Evolutionary conservation across 2,113 vertebrate species (phyloP), one percentile per base, ranked within the genome.

Genomic region (Labeo catla): DNA sequence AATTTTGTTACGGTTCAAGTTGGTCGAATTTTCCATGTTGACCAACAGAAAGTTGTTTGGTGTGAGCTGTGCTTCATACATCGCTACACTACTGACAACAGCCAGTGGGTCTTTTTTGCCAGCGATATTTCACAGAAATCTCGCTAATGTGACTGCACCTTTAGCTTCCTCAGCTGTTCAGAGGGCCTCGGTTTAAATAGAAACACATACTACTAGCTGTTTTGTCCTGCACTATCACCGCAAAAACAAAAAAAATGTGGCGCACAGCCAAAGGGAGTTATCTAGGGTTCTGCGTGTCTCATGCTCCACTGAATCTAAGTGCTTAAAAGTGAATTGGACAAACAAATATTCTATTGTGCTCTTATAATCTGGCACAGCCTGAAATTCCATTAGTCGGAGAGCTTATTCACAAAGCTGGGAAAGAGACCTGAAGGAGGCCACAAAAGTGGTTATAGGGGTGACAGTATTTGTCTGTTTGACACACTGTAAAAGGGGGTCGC

Each of bases 381-480:
- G 90, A 91, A 91, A 92, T 91, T 92, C 91, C 86, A 90, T 92
- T 77, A 91, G 91, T 90, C 86, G 4, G 21, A 80, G 90, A 92
- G 92, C 39, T 2, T 34, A 93, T 95, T 94, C 93, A 94, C 90
- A 88, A 85, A 90, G 84, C 90, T 90, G 92, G 88, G 93, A 92
- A 93, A 89, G 87, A 89, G 91, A 88, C 86, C 87, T 89, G 88
- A 59, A 90, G 90, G 87, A 74, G 68, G 88, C 88, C 66, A 91
- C 87, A 92, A 93, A 91, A 92, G 88, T 87, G 80, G 91, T 93
- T 93, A 92, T 84, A 83, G 91, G 91, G 90, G 90, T 92, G 93
- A 93, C 88, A 85, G 91, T 92, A 91, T 94, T 93, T 89, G 91
- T 92, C 92, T 92, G 90, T 87, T 90, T 93, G 91, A 94, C 92